phyloP scores from a whole-genome alignment of 2,113 vertebrate genomes.

The Engystomops pustulosus region DNA sequence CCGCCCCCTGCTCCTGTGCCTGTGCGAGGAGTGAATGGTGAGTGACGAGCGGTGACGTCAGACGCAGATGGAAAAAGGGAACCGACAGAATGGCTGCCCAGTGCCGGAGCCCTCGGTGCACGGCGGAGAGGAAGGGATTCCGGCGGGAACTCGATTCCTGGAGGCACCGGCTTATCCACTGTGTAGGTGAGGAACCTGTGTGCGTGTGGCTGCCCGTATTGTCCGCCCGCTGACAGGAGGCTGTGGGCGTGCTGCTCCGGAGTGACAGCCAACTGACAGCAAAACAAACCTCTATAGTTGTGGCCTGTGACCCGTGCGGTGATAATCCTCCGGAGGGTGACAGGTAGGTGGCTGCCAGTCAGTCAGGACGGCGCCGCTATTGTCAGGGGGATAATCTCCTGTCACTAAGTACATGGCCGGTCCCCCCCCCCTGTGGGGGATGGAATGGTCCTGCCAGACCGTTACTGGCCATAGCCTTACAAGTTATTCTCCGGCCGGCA shows the following conservation, averaged over 20 bases:
- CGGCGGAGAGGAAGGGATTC: conserved; percentile 93
- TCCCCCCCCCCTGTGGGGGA: neutral
- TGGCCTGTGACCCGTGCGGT: neutral
- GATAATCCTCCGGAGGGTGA: neutral
- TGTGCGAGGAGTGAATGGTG: conserved; percentile 63
- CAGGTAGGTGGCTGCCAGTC: neutral
- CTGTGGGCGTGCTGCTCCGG: neutral
- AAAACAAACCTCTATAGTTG: conserved; percentile 31
- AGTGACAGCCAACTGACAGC: conserved; percentile 5
- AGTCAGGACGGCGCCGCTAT: conserved; percentile 58
- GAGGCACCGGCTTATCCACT: conserved; percentile 94
- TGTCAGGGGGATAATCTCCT: conserved; percentile 60
- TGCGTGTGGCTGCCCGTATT: neutral
- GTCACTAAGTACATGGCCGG: neutral
- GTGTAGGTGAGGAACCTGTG: conserved; percentile 84
- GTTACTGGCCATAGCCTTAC: neutral
- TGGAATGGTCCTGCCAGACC: neutral
- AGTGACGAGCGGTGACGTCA: conserved; percentile 84
- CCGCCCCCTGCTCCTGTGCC: conserved; percentile 24
- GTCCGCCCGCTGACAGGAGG: neutral
- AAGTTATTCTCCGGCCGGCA: neutral
- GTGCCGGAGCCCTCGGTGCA: conserved; percentile 93
- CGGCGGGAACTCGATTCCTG: conserved; percentile 97
- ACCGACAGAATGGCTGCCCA: conserved; percentile 92
- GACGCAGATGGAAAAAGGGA: conserved; percentile 81